phyloP scores from a whole-genome alignment of 2,888 invertebrate species.

The Ectemnius cavifrons region DNA sequence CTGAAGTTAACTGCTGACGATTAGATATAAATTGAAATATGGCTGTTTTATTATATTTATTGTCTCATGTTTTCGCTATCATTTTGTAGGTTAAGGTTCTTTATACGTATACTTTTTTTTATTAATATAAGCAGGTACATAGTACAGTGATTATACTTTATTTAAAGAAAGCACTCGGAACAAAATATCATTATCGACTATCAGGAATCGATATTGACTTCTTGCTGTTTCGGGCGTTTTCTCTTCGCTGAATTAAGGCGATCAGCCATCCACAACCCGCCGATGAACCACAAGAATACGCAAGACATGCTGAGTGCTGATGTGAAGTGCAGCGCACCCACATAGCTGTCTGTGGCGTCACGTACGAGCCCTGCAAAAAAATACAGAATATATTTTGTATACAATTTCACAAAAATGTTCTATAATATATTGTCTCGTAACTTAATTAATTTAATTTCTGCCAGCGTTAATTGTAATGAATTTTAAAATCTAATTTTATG shows the following conservation, averaged over 20 bases:
- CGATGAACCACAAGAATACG: slow-evolving; percentile 64
- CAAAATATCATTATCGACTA: background rate
- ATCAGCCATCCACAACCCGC: slow-evolving; percentile 46
- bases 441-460: no score
- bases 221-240: background rate
- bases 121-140: no score
- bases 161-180: background rate
- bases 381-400: background rate
- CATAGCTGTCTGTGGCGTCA: slow-evolving; percentile 71
- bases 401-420: no score
- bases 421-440: no score
- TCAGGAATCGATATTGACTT: background rate
- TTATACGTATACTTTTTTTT: no score
- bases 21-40: no score
- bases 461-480: background rate
- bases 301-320: slow-evolving; percentile 71
- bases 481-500: no score
- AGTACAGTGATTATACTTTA: background rate
- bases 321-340: slow-evolving; percentile 72
- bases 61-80: no score
- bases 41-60: no score
- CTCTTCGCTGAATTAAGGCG: background rate
- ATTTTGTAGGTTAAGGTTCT: no score
- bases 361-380: slow-evolving; percentile 67
- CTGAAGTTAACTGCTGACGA: no score